Percentiles rank a stretch among this genome's conserved stretches.
Evolutionary conservation across 1,140 invertebrate species (phyloP).

Genomic region (Medauroidea extradentata): DNA sequence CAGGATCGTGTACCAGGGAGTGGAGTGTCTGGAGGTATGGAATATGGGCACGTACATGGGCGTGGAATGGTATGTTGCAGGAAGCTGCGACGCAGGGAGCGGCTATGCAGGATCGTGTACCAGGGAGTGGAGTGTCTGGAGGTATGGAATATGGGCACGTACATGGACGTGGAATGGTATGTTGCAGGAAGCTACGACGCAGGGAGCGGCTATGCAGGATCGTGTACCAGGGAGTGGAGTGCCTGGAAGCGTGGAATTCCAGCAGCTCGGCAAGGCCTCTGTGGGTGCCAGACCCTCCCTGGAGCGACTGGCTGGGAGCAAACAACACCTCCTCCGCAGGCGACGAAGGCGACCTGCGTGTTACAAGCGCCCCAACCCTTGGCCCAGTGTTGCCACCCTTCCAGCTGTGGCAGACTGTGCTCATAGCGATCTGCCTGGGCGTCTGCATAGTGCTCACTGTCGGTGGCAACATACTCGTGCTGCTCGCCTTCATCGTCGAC

Average conservation of each 20-base stretch:
- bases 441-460: slow-evolving; percentile 90
- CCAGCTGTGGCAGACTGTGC: slow-evolving; percentile 82
- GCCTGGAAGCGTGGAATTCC: slow-evolving; percentile 33
- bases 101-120: too few species aligned
- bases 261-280: slow-evolving; percentile 15
- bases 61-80: too few species aligned
- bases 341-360: slow-evolving; percentile 34
- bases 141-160: too few species aligned
- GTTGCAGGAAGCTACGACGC: slow-evolving; percentile 57
- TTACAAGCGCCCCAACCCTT: slow-evolving; percentile 39
- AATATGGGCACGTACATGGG: too few species aligned
- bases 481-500: slow-evolving; percentile 95
- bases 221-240: slow-evolving; percentile 55
- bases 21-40: too few species aligned
- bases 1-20: too few species aligned
- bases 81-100: too few species aligned
- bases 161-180: too few species aligned
- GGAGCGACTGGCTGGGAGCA: slow-evolving; percentile 35
- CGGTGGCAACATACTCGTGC: slow-evolving; percentile 92
- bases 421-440: slow-evolving; percentile 85
- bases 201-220: slow-evolving; percentile 60
- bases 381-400: slow-evolving; percentile 74
- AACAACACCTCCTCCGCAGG: slow-evolving; percentile 36
- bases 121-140: too few species aligned
- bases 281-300: slow-evolving; percentile 33